These are phyloP conservation scores for Tetrax tetrax DNA, from an alignment of 2,113 vertebrate species.

Conservation along the genomic window DNA sequence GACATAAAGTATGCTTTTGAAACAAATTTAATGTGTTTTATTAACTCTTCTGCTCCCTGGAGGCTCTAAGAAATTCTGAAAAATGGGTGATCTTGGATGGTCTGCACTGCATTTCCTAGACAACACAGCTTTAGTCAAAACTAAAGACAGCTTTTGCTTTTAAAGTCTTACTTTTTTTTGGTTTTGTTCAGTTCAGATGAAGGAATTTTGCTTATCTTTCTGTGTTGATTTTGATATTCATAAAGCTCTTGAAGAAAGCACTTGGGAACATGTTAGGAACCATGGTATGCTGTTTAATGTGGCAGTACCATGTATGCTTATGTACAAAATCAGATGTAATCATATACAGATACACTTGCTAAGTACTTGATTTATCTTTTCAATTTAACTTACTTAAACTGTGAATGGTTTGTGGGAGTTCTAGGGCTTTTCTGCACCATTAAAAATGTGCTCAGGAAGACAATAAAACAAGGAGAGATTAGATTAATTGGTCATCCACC, in stretches of 20 bases:
- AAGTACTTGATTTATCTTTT: slow-evolving; percentile 45
- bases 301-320: not conserved
- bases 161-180: not conserved
- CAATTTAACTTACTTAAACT: slow-evolving; percentile 22
- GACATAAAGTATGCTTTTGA: slow-evolving; percentile 2
- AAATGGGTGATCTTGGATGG: not conserved
- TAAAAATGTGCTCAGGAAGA: slow-evolving; percentile 18
- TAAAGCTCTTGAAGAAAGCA: slow-evolving; percentile 1
- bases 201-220: slow-evolving; percentile 7
- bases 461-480: not conserved
- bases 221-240: not conserved
- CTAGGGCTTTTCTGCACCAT: slow-evolving; percentile 15
- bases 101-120: not conserved
- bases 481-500: slow-evolving; percentile 14
- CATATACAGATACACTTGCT: not conserved
- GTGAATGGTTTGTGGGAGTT: slow-evolving; percentile 9
- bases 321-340: slow-evolving; percentile 15
- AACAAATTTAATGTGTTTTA: not conserved
- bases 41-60: not conserved
- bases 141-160: not conserved
- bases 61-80: not conserved
- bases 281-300: not conserved
- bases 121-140: not conserved
- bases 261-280: not conserved
- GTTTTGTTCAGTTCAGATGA: not conserved